phyloP scores from a whole-genome alignment of 2,888 invertebrate species.

The Anarsia innoxiella region DNA sequence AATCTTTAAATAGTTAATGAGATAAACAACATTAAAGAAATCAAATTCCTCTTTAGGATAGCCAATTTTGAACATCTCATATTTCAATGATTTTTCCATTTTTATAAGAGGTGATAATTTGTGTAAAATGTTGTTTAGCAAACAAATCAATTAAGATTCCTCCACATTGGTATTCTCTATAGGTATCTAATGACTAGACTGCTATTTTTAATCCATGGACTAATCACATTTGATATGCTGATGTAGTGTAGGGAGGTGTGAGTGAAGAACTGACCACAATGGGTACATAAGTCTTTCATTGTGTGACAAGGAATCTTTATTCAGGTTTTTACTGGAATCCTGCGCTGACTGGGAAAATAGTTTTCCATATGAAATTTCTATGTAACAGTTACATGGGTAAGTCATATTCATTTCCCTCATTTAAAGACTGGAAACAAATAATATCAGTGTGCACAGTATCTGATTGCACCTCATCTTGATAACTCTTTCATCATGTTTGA shows the following conservation, averaged over 20 bases:
- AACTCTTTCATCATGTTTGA: too few relatives aligned
- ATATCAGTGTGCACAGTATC: too few relatives aligned
- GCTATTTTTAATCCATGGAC: not conserved
- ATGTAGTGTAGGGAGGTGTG: not conserved
- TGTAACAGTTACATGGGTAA: too few relatives aligned
- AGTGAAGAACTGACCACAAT: conserved; percentile 13
- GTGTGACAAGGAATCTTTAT: conserved; percentile 1
- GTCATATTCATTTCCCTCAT: too few relatives aligned
- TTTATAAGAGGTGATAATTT: conserved; percentile 1
- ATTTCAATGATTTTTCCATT: not conserved
- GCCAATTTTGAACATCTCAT: too few relatives aligned
- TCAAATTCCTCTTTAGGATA: conserved; percentile 21
- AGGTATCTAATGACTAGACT: conserved; percentile 2
- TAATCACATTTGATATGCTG: conserved; percentile 1
- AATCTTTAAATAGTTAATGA: conserved; percentile 35
- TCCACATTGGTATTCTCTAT: conserved; percentile 7
- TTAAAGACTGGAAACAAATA: too few relatives aligned
- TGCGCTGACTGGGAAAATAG: too few relatives aligned
- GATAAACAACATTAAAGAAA: conserved; percentile 16
- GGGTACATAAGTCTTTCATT: conserved; percentile 8
- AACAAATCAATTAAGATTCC: too few relatives aligned
- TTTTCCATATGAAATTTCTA: too few relatives aligned
- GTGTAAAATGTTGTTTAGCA: conserved; percentile 5
- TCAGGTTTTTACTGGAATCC: too few relatives aligned
- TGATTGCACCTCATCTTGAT: too few relatives aligned